Evolutionary conservation across 92 coral and sea anemone genomes (phyloP), one percentile per base, ranked within the genome.

Genomic region (Zoanthus solanderi): DNA sequence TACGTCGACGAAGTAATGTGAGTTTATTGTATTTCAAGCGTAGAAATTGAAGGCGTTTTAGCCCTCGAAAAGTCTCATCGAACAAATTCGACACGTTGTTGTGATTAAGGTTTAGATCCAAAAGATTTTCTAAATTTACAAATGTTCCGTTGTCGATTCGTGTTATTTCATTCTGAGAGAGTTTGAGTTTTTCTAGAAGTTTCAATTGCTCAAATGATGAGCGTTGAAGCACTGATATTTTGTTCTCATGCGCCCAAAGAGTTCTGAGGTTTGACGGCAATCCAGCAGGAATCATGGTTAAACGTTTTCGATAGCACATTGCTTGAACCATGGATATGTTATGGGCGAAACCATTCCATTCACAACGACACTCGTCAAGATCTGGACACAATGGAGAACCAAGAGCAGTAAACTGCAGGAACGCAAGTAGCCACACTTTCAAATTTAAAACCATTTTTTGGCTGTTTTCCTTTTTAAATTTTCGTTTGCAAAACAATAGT

Each of bases 101-200:
- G 47, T 66, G 7, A 28, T 29, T 23, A 30, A 81, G 85, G 23
- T 46, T 32, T 8, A 81, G 15, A 32, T 46, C 2, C 31, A 65
- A 68, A 42, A 81, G 75, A 46, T 81, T 12, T 81, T 66, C 60
- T 12, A 81, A 47, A 81, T 81, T 75, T 0, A 2, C 28, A 76
- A 95, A 95, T 15, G 96, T 46, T 60, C 93, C 92, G 47, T 77
- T 56, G 73, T 91, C 88, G 47, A 95, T 93, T 37, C 17, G 80
- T 32, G 74, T 53, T 7, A 95, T 83, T 50, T 46, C 69, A 75
- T 93, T 95, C 74, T 73, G 63, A 15, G 75, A 34, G 58, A 95
- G 67, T 54, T 87, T 78, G n/a, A 95, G 83, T 6, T 15, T 57
- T 54, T 91, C 57, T 15, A 95, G 83, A 30, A 66, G 34, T 18